These are phyloP conservation scores for Bovichtus variegatus DNA, from an alignment of 2,797 vertebrate genomes.

Conservation along the genomic window DNA sequence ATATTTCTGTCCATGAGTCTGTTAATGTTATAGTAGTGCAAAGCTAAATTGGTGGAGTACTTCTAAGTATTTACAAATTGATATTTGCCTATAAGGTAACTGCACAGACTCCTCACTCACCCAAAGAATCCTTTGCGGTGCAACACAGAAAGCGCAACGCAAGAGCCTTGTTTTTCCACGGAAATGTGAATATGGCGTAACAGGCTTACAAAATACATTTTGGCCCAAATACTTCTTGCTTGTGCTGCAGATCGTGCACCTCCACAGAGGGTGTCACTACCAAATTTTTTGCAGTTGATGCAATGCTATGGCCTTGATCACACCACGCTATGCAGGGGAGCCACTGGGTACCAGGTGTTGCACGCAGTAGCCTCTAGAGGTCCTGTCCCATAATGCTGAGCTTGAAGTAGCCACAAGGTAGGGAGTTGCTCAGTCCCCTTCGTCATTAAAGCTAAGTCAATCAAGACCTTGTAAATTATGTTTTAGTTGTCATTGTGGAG, in stretches of 20 bases:
- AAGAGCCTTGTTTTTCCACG: slow-evolving; percentile 4
- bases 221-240: not conserved
- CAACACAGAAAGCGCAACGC: not conserved
- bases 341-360: slow-evolving; percentile 16
- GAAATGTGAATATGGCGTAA: slow-evolving; percentile 14
- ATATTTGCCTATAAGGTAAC: too few species aligned
- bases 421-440: slow-evolving; percentile 67
- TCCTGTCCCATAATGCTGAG: slow-evolving; percentile 38
- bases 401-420: slow-evolving; percentile 73
- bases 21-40: not conserved
- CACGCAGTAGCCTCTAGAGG: slow-evolving; percentile 27
- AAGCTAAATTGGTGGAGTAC: not conserved
- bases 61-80: too few species aligned
- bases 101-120: not conserved
- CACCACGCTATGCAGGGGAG: not conserved
- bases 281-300: not conserved
- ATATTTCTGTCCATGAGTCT: not conserved
- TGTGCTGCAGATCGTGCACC: slow-evolving; percentile 4
- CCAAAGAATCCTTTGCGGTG: not conserved
- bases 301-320: not conserved
- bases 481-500: slow-evolving; percentile 35
- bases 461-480: slow-evolving; percentile 29
- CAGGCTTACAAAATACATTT: not conserved
- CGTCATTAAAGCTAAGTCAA: slow-evolving; percentile 46
- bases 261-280: not conserved